Evolutionary conservation across 2,113 vertebrate genomes (phyloP), one percentile per base, ranked within the genome.

Genomic region (Thunnus thynnus): DNA sequence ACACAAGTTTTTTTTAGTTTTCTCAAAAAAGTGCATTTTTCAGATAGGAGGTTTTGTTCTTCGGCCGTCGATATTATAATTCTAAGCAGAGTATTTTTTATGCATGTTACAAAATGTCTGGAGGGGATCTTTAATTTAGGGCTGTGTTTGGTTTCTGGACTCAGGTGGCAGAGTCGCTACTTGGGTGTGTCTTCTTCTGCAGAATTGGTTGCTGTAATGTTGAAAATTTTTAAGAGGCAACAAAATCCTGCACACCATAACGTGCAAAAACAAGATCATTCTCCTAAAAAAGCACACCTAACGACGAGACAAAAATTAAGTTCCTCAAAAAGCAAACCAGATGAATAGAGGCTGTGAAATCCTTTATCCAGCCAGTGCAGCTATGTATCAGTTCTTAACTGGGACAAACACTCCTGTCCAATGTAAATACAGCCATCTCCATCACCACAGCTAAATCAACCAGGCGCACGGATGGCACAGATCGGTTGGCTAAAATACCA

Each of bases 401-500:
- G 79, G 52, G 65, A 51, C 68, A 56, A 63, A 72, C 75, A 25
- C 63, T 51, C 70, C 47, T 60, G 22, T 78, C 81, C 79, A 79
- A 72, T 56, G 48, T 82, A 84, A 90, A 89, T 77, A 84, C 81
- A 88, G 76, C 50, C 73, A n/a, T 88, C 78, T 82, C 66, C 1
- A 46, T 65, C 86, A 84, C 86, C 82, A 44, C 91, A 75, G 85
- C 86, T 88, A 85, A 90, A 92, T 86, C 86, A 91, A 80, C 80
- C 79, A 57, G 82, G 58, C 68, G 13, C 73, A 79, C 46, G 50
- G 71, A 82, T 83, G 90, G 82, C 85, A 88, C 82, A 81, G 76
- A 80, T 68, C 30, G 76, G 90, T 80, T 67, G 52, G 75, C 67
- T 79, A 72, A 90, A 91, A 63, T 86, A 86, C 75, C 77, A 68